phyloP scores from a whole-genome alignment of 2,888 invertebrate genomes.

The Patella caerulea region DNA sequence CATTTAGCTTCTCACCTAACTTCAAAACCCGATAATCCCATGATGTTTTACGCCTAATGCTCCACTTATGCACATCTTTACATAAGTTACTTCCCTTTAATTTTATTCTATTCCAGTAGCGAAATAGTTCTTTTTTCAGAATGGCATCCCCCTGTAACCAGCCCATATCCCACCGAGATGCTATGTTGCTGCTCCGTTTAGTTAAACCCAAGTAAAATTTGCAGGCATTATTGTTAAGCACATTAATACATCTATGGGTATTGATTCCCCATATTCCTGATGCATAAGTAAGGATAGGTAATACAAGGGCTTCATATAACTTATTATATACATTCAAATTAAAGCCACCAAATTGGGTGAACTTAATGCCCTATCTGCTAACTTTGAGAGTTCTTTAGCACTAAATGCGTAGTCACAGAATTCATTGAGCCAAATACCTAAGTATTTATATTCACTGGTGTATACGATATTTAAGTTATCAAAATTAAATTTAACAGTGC shows the following conservation, averaged over 20 bases:
- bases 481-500: neutral
- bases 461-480: neutral
- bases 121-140: neutral
- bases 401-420: neutral
- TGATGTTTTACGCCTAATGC: neutral
- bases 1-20: too few relatives aligned
- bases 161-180: neutral
- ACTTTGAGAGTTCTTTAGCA: neutral
- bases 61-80: neutral
- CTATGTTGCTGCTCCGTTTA: neutral
- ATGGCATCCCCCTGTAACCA: neutral
- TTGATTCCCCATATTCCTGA: constrained; percentile 3
- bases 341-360: neutral
- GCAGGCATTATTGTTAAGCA: neutral
- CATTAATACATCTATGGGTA: neutral
- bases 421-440: constrained; percentile 3
- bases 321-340: neutral
- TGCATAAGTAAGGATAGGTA: neutral
- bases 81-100: neutral
- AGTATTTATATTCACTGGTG: constrained; percentile 7
- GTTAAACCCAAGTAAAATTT: neutral
- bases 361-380: neutral
- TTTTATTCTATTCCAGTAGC: neutral
- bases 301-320: neutral
- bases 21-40: too few relatives aligned